Base-by-base conservation (phyloP, 2,888 invertebrate species). In the Alviniconcha strummeri region DNA sequence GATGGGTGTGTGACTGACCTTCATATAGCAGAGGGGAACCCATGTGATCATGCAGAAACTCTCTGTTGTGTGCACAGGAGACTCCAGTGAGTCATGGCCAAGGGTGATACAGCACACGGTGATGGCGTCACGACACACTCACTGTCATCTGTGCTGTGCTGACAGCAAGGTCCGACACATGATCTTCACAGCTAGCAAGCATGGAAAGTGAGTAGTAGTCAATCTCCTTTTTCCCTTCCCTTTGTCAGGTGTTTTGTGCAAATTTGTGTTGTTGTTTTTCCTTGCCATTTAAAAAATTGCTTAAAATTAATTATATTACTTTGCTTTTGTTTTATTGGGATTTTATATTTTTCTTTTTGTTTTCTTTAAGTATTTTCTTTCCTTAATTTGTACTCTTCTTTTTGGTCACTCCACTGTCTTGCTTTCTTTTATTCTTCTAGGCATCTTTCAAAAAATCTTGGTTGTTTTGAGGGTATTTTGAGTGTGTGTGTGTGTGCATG, bases 121-220 rank as follows among this genome's bases (percentile, higher is more conserved):
- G 54, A 95, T 95, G 3, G 95, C 96, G 83, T 95, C 96, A 0
- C 95, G 95, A 85, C 97, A 97, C 91, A 95, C 96, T 0, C 95
- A 97, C 87, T 98, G 98, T 91, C 95, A 96, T 85, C 92, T 97
- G 90, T 98, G 98, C 93, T 96, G 96, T 0, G 92, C 95, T 0
- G 94, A 95, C 86, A 98, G 97, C 2, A 95, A 96, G 84, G 93
- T 98, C 71, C 94, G 96, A 87, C 97, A 97, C 93, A 94, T 96
- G 3, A 96, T 97, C 90, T 96, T 98, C 90, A 96, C 97, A 0
- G 95, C 96, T 87, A 93, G 95, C 0, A 97, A 96, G 92, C 95
- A 96, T 90, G 97, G 97, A 93, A 96, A 96, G 96, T 96, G 94
- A 93, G 95, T 89, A 67, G 36, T 36, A 3, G 36, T 3, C 36